Base-by-base conservation (phyloP, 2,797 vertebrate species). In the Enteromius paludinosus region DNA sequence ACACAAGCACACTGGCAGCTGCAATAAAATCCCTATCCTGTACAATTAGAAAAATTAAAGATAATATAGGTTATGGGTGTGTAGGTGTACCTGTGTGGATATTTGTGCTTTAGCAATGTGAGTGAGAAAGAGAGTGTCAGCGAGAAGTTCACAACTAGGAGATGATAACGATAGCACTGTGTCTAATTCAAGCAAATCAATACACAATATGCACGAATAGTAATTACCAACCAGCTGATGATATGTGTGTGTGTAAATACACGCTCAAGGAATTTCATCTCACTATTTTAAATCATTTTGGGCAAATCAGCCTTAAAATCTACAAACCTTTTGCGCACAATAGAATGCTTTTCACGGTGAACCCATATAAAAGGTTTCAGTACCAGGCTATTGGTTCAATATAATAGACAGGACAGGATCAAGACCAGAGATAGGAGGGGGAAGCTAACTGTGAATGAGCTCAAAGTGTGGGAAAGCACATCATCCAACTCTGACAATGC, bases 1-100 rank as follows among this genome's bases (percentile, higher is more conserved):
- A 90, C 90, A 83, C 87, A 72, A 91, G 86, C 89, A 89, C 86
- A 78, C 84, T 90, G 90, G 92, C 93, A 94, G 93, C 90, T 92
- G 92, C 91, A 83, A 80, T 84, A 80, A 84, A 84, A 30, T 83
- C 81, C 83, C 66, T 69, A 83, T 88, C 65, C 81, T 73, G 75
- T 79, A 85, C 83, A 78, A 85, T 86, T 78, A 79, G 59, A 59
- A 69, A 87, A 85, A 85, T 82, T 70, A 80, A 86, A 84, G 74
- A 75, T 59, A 84, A 84, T 66, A 33, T 61, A 52, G 45, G 52
- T 84, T 70, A 82, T 73, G 83, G 28, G 52, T 85, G 28, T 84
- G 65, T 81, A 80, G 81, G 54, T 56, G 62, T 84, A 41, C 52
- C 69, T 68, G 47, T 45, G 47, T 4, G 15, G 9, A 38, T 83